These are phyloP conservation scores for Megalops atlanticus DNA, from an alignment of 2,113 vertebrate species.

Conservation along the genomic window DNA sequence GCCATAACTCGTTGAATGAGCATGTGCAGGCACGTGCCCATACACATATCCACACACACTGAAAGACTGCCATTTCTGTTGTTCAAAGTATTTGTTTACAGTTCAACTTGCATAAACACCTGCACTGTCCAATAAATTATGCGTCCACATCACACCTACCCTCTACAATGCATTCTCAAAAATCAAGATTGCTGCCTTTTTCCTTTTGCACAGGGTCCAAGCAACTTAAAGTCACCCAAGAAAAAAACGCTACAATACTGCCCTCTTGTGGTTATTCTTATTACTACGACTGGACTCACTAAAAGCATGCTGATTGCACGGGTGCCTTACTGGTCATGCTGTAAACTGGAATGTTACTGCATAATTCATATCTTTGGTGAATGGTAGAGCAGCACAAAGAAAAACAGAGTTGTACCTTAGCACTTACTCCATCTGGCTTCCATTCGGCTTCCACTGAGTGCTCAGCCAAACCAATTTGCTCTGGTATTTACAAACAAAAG, in stretches of 20 bases:
- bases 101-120: not conserved
- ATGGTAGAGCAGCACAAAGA: conserved; percentile 33
- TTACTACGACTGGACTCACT: not conserved
- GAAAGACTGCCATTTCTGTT: not conserved
- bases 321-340: conserved; percentile 24
- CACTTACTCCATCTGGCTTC: conserved; percentile 27
- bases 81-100: not conserved
- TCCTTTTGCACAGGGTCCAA: not conserved
- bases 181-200: not conserved
- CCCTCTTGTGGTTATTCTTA: conserved; percentile 36
- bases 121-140: not conserved
- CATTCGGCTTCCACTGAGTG: conserved; percentile 9
- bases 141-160: not conserved
- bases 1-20: not conserved
- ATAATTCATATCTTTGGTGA: conserved; percentile 55
- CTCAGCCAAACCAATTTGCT: not conserved
- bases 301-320: conserved; percentile 1
- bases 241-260: conserved; percentile 39
- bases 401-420: conserved; percentile 36
- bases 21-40: not conserved
- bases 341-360: conserved; percentile 49
- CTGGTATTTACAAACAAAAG: not conserved
- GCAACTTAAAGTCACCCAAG: not conserved
- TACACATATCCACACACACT: not conserved
- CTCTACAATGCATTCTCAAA: not conserved